Percentiles rank a stretch among this genome's conserved stretches.
These are phyloP conservation scores for Ibycter americanus DNA, from an alignment of 2,797 vertebrate genomes.

Conservation along the genomic window DNA sequence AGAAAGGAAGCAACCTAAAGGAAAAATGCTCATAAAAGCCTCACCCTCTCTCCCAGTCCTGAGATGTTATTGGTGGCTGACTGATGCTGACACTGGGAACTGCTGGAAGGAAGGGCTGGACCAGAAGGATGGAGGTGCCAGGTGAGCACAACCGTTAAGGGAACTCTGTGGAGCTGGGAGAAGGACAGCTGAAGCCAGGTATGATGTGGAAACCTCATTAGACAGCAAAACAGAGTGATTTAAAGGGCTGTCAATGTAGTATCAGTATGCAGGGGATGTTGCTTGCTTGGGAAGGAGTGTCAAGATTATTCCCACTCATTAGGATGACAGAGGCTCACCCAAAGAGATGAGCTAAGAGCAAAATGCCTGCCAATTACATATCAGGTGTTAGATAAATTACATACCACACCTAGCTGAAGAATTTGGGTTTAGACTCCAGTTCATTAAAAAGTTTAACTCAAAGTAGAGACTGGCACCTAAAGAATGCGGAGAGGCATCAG, in stretches of 20 bases:
- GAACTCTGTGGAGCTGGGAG: background rate
- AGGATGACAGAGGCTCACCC: background rate
- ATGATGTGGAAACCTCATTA: background rate
- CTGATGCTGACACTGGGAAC: background rate
- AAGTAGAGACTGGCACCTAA: background rate
- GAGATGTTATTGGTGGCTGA: background rate
- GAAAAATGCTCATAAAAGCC: background rate
- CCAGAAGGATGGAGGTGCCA: background rate
- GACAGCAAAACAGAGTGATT: background rate
- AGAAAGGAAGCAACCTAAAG: background rate
- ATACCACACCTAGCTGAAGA: background rate
- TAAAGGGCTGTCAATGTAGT: background rate
- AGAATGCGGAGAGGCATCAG: background rate
- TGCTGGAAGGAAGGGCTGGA: background rate
- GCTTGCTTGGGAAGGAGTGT: background rate
- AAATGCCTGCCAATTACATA: background rate
- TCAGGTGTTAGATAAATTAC: background rate
- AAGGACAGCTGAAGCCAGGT: background rate
- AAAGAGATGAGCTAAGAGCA: background rate
- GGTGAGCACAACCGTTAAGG: fast-evolving
- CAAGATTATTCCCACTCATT: background rate
- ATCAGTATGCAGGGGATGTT: background rate
- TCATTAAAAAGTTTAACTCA: background rate
- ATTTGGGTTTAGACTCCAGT: background rate
- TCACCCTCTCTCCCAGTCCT: background rate